These are phyloP conservation scores for Gobionotothen gibberifrons DNA, from an alignment of 2,797 vertebrate genomes.

Conservation along the genomic window DNA sequence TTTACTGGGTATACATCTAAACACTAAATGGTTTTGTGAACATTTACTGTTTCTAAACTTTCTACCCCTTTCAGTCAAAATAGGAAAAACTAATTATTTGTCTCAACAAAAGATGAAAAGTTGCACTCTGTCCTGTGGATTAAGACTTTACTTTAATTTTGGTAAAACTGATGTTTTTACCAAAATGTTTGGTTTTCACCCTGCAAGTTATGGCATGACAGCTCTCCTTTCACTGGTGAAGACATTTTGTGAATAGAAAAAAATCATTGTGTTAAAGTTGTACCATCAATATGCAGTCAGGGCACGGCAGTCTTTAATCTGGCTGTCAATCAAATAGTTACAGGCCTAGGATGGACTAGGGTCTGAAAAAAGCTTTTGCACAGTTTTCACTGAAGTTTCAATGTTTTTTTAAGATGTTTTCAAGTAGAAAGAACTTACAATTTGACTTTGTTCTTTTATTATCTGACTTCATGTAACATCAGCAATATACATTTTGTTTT, in stretches of 20 bases:
- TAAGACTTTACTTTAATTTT: slow-evolving; percentile 2
- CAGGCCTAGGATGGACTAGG: background rate
- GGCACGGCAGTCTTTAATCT: background rate
- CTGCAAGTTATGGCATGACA: background rate
- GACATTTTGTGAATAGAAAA: background rate
- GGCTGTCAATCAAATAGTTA: background rate
- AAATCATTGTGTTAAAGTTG: background rate
- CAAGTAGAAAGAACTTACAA: background rate
- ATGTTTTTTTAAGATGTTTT: slow-evolving; percentile 2
- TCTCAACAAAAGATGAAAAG: background rate
- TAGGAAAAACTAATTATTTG: background rate
- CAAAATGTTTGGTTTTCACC: background rate
- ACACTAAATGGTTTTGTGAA: background rate
- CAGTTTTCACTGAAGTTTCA: background rate
- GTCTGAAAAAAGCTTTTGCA: too few species aligned
- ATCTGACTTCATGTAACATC: background rate
- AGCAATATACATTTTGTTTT: too few species aligned
- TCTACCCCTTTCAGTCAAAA: background rate
- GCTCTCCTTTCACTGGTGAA: background rate
- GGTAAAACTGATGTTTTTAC: background rate
- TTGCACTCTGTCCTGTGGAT: background rate
- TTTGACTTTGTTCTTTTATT: background rate
- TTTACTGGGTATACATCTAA: slow-evolving; percentile 1
- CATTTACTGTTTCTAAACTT: background rate
- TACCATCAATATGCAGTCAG: background rate